These are phyloP conservation scores for Drosophila sulfurigaster DNA, from an alignment of 1,140 invertebrate genomes.

Conservation along the genomic window DNA sequence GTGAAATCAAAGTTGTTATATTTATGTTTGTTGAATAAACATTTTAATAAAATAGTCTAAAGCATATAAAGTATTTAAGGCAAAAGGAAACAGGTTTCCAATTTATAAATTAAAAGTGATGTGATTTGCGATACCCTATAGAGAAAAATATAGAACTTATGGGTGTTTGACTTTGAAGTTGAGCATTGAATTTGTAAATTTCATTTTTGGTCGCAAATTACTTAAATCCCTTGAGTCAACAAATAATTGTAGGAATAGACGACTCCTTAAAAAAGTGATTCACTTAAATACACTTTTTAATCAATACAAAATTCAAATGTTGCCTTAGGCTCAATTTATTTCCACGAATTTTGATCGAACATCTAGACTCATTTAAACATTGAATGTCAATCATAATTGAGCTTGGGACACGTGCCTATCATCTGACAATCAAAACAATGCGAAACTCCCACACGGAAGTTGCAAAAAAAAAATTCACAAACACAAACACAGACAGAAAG, in stretches of 20 bases:
- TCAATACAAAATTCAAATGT: too few species aligned
- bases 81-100: too few species aligned
- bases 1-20: neutral
- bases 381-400: constrained; percentile 4
- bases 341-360: neutral
- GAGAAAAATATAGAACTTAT: too few species aligned
- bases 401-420: neutral
- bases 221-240: too few species aligned
- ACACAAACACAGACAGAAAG: neutral
- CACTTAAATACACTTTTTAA: too few species aligned
- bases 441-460: neutral
- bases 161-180: too few species aligned
- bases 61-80: neutral
- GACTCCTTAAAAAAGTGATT: too few species aligned
- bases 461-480: constrained; percentile 3
- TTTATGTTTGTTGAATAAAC: constrained; percentile 10
- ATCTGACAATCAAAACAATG: constrained; percentile 14
- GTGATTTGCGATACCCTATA: neutral
- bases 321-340: neutral
- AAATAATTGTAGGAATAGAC: too few species aligned
- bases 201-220: too few species aligned
- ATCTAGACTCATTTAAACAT: neutral
- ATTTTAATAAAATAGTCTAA: neutral
- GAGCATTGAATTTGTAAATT: too few species aligned
- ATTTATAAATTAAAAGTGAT: too few species aligned